Evolutionary conservation across 2,888 invertebrate genomes (phyloP), one percentile per base, ranked within the genome.

Genomic region (Agrotis ipsilon): DNA sequence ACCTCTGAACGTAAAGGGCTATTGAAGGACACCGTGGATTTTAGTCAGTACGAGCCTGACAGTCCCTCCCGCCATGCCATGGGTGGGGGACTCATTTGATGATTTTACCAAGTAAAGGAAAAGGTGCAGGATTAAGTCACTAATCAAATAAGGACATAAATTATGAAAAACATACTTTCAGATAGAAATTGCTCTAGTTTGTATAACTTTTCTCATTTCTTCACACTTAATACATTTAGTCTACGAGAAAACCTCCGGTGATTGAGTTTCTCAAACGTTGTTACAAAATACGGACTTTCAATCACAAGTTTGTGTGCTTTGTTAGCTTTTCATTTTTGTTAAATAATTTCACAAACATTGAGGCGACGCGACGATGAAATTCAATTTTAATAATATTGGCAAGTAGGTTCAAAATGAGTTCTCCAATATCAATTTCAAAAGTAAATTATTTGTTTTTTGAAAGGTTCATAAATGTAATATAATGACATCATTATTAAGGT

Each of bases 281-380:
- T 39, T 39, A 39, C 39, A 39, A 39, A 39, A 39, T 39, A 39
- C 39, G 11, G 39, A 39, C 27, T 57, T 45, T 43, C n/a, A 21
- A n/a, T 62, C 21, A 49, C 16, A 49, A 48, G 59, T n/a, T n/a
- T n/a, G n/a, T n/a, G n/a, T n/a, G n/a, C n/a, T 32, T 52, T 64
- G 45, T 68, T 68, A 54, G 52, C 32, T 64, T 68, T 63, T 68
- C 18, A 64, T 64, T 64, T 64, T 46, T 45, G 64, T n/a, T 32
- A 57, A 57, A 65, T 65, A 21, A 48, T 63, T 49, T 14, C 18
- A 45, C 27, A 63, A 67, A 52, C 45, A 52, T 43, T 16, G 19
- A 52, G 11, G 51, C 16, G 49, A n/a, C 19, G 49, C 16, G 14
- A 11, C n/a, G 48, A 9, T 49, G 48, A 49, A 60, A 59, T 39